Evolutionary conservation across 1,140 invertebrate genomes (phyloP).

Genomic region (Wiebesia pumilae): DNA sequence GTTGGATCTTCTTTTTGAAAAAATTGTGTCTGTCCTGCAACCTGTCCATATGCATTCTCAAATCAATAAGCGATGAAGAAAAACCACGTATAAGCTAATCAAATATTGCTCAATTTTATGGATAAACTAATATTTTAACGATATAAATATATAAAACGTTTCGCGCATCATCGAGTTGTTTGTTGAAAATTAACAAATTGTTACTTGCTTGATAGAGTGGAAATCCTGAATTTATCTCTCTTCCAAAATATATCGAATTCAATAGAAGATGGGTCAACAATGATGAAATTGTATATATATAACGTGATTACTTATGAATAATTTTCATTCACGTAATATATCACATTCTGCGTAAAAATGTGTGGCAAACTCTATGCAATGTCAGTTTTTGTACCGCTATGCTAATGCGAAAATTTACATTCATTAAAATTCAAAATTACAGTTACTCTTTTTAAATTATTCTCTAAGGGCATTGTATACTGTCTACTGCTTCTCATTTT

Average conservation of each 20-base stretch:
- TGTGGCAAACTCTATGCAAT: not conserved
- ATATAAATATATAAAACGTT: no score
- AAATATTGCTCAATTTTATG: not conserved
- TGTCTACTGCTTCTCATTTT: not conserved
- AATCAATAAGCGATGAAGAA: not conserved
- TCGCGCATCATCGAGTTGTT: no score
- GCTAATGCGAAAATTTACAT: slow-evolving; percentile 27
- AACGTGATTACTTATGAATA: not conserved
- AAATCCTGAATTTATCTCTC: not conserved
- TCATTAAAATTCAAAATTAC: slow-evolving; percentile 18
- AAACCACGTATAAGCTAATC: not conserved
- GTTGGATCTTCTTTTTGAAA: not conserved
- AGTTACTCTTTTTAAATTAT: slow-evolving; percentile 14
- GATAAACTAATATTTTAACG: no score
- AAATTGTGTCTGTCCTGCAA: not conserved
- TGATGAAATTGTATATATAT: not conserved
- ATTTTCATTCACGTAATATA: not conserved
- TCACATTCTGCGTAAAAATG: not conserved
- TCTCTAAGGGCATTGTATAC: not conserved
- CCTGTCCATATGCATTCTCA: not conserved
- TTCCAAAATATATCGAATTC: not conserved
- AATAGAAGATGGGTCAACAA: not conserved
- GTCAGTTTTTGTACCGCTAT: not conserved
- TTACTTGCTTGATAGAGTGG: not conserved
- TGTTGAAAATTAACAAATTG: no score